Evolutionary conservation across 2,888 invertebrate species (phyloP), one percentile per base, ranked within the genome.

Genomic region (Minunthozetes semirufus): DNA sequence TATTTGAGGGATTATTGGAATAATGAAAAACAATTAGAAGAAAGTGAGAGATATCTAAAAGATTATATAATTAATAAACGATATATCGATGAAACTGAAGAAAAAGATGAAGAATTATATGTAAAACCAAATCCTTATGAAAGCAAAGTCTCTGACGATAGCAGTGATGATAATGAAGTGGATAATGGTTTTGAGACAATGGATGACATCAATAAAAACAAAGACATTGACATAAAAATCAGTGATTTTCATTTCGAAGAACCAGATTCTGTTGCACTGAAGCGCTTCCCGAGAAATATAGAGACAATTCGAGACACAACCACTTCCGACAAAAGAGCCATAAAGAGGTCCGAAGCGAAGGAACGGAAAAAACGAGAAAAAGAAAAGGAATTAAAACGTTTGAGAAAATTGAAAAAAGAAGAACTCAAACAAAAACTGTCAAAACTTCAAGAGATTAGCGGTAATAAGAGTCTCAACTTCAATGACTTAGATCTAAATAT

Each of bases 21-120:
- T 17, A 88, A 91, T 83, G 90, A 91, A 19, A 88, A 89, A 78
- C 29, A 77, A 42, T 84, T 98, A 27, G 90, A 90, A 79, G 87
- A 89, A 73, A 89, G 88, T 46, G 97, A 98, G 82, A 89, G 90
- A 74, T 99, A 94, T 83, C 85, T 99, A 1, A 87, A 92, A 74
- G 96, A 99, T 84, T 98, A 92, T 82, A 89, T 98, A 79, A 84
- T 97, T 50, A 92, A 95, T 81, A 91, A 93, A 82, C 88, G 89
- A 84, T 88, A 86, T 79, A 79, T 83, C 25, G 81, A 76, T 5
- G 56, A 59, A 13, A 79, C 83, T 22, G 81, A 76, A 4, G 59
- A 59, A 11, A n/a, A 48, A 46, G 86, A 75, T 19, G 72, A 63
- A 50, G 56, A 73, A 17, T 17, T 53, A 19, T 33, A 29, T 22